Conservation (phyloP, 2,888 invertebrate genomes). For the Caenorhabditis macrosperma region DNA sequence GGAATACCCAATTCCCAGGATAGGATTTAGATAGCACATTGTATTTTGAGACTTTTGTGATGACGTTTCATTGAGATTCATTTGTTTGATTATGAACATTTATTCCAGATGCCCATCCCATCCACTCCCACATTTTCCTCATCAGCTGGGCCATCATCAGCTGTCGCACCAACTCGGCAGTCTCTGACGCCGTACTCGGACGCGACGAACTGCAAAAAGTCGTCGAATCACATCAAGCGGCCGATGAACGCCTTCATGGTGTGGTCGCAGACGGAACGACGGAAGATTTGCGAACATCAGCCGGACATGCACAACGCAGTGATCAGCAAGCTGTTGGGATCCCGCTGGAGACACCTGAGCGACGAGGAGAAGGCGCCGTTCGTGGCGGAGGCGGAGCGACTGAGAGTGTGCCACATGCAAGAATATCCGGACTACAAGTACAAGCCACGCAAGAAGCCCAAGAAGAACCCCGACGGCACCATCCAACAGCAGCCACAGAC, state of each 20-base stretch:
- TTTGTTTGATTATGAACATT: too few relatives aligned
- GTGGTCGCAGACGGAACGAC: constrained; percentile 96
- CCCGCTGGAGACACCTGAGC: constrained; percentile 89
- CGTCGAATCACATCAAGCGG: constrained; percentile 96
- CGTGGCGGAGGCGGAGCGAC: constrained; percentile 84
- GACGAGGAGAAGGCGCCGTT: constrained; percentile 84
- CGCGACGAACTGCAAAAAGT: constrained; percentile 92
- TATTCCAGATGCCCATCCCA: too few relatives aligned
- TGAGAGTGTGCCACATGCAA: constrained; percentile 90
- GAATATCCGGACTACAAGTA: constrained; percentile 92
- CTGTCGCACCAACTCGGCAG: constrained; percentile 61
- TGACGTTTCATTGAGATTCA: too few relatives aligned
- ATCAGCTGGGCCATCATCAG: too few relatives aligned
- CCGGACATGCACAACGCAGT: constrained; percentile 99
- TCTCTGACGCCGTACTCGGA: constrained; percentile 96
- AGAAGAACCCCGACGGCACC: constrained; percentile 76
- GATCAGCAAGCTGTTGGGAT: constrained; percentile 93
- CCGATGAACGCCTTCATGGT: constrained; percentile 89
- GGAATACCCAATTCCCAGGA: too few relatives aligned
- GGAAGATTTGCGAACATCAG: constrained; percentile 94
- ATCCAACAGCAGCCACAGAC: not conserved
- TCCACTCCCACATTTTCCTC: too few relatives aligned
- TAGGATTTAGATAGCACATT: too few relatives aligned
- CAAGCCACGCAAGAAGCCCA: constrained; percentile 80
- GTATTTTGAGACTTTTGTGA: too few relatives aligned